Evolutionary conservation across 2,113 vertebrate species (phyloP), one percentile per base, ranked within the genome.

Genomic region (Hemibagrus wyckioides): DNA sequence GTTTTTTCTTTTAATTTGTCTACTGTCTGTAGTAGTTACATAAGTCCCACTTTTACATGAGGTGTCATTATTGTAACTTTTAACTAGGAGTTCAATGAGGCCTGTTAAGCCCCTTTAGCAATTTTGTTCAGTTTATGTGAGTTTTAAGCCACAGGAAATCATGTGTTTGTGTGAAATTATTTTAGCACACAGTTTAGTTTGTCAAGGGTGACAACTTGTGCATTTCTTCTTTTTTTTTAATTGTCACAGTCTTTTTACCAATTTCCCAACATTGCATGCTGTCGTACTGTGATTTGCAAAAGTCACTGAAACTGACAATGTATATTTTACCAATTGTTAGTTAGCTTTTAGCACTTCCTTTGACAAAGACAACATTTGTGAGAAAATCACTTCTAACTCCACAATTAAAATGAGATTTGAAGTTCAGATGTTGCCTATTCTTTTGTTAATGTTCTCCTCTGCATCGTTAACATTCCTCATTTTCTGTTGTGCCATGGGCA

Each of bases 1-100:
- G n/a, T n/a, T n/a, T 69, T 7, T 2, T 13, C 13, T 15, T 50
- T 30, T 23, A 39, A 80, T 80, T 4, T 57, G 77, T 39, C 17
- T 57, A 23, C 30, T 23, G 30, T 57, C 30, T 56, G 9, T 36
- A 81, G 67, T 87, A 80, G 84, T 93, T 92, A 85, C 73, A 84
- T 93, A 89, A 90, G 69, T 85, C 83, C 44, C 85, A 89, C 86
- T 92, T 90, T 93, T 91, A 90, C 92, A 91, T 85, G 87, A 84
- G 61, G n/a, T 77, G 80, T 82, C 86, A 73, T 39, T 36, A 28
- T 50, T 80, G 28, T 48, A n/a, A 50, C 21, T 41, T 73, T 85
- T 36, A 79, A 6, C 30, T 79, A 13, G 56, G 36, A 83, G 41
- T 54, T 65, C 87, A 11, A 8, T 36, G 30, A 4, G 19, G 10